phyloP scores from a whole-genome alignment of 2,797 vertebrate genomes.

The Sebastes iracundus region DNA sequence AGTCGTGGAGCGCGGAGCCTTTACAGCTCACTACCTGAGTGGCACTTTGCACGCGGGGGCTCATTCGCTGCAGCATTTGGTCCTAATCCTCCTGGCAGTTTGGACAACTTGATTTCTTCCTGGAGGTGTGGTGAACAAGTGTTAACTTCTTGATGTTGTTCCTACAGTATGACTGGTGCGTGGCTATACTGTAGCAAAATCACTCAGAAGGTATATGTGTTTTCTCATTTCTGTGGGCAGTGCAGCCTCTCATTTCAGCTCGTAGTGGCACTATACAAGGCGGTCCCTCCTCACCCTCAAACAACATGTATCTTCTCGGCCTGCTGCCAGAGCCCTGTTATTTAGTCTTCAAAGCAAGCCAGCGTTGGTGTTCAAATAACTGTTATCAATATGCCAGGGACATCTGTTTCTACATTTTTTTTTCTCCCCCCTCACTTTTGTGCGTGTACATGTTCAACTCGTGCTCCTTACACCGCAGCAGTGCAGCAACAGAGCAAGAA shows the following conservation, averaged over 20 bases:
- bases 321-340: constrained; percentile 53
- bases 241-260: constrained; percentile 1
- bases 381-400: constrained; percentile 65
- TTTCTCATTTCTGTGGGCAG: constrained; percentile 12
- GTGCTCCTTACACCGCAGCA: constrained; percentile 8
- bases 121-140: constrained; percentile 5
- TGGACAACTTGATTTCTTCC: constrained; percentile 34
- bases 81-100: constrained; percentile 35
- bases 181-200: not conserved
- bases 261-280: constrained; percentile 9
- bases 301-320: constrained; percentile 41
- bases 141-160: constrained; percentile 3
- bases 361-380: constrained; percentile 58
- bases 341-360: constrained; percentile 66
- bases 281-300: constrained; percentile 21
- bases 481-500: constrained; percentile 36
- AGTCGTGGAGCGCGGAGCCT: not conserved
- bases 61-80: not conserved
- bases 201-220: not conserved
- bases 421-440: not conserved
- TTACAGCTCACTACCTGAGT: constrained; percentile 9
- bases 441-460: constrained; percentile 1
- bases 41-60: not conserved
- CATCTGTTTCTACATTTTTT: constrained; percentile 56
- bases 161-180: not conserved